These are phyloP conservation scores for Colletes gigas DNA, from an alignment of 1,140 invertebrate genomes.

Conservation along the genomic window DNA sequence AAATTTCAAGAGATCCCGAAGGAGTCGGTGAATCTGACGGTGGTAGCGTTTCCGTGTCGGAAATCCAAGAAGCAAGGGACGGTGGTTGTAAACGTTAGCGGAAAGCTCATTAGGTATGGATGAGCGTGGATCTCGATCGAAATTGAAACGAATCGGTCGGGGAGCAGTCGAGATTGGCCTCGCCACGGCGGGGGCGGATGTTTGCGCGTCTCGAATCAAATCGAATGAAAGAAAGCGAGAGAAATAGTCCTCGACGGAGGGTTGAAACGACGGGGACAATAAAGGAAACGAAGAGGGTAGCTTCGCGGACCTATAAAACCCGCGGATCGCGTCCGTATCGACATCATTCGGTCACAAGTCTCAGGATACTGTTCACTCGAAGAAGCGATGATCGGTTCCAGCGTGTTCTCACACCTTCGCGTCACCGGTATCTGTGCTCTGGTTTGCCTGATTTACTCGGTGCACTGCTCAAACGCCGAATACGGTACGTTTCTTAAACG, in stretches of 20 bases:
- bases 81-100: background rate
- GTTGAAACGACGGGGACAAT: background rate
- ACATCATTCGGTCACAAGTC: conserved; percentile 57
- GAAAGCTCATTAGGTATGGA: conserved; percentile 73
- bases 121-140: conserved; percentile 68
- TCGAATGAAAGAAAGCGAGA: conserved; percentile 30
- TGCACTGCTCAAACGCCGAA: conserved; percentile 57
- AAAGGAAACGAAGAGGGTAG: conserved; percentile 3
- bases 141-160: conserved; percentile 78
- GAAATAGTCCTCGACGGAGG: conserved; percentile 7
- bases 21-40: conserved; percentile 9
- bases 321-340: conserved; percentile 8
- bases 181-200: conserved; percentile 18
- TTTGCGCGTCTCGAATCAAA: conserved; percentile 30
- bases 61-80: background rate
- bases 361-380: conserved; percentile 39
- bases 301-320: conserved; percentile 67
- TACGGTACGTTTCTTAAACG: conserved; percentile 65
- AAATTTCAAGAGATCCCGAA: background rate
- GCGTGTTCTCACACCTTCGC: background rate
- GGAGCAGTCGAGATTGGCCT: conserved; percentile 31
- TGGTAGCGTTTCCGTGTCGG: too few relatives aligned
- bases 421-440: conserved; percentile 4
- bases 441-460: conserved; percentile 55
- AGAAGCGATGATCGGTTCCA: conserved; percentile 38